A percentile compares a stretch with the other conserved stretches of the same genome.
Evolutionary conservation across 2,113 vertebrate genomes (phyloP).

Genomic region (Cavia porcellus): DNA sequence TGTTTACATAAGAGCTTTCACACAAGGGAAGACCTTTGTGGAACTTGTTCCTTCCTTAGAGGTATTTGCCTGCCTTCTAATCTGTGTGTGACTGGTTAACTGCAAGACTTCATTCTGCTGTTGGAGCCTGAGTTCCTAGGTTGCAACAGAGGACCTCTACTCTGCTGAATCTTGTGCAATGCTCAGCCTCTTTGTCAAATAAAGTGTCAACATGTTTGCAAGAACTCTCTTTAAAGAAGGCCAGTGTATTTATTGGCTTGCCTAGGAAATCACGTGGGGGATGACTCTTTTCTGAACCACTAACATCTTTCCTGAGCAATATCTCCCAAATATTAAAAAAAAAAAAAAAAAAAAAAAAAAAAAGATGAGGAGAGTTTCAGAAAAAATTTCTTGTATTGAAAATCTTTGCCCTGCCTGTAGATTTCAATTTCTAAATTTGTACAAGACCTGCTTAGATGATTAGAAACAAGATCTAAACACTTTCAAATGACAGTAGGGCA

Average conservation of each 20-base stretch:
- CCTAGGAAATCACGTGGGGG: background rate
- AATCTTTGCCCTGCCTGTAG: background rate
- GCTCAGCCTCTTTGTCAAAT: background rate
- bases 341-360: no score
- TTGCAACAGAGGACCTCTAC: fast-evolving
- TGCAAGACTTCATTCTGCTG: background rate
- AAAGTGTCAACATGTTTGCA: background rate
- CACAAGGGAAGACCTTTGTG: background rate
- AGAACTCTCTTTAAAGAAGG: background rate
- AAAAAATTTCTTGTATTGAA: background rate
- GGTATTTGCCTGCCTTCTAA: background rate
- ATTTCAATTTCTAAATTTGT: background rate
- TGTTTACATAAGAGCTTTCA: conserved; percentile 39
- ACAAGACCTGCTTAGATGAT: background rate
- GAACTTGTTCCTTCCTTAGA: background rate
- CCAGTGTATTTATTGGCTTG: background rate
- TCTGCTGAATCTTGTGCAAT: background rate
- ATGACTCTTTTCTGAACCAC: background rate
- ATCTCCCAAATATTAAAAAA: background rate
- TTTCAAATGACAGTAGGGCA: background rate
- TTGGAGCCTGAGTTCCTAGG: background rate
- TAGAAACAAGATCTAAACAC: background rate
- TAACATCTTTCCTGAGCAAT: background rate
- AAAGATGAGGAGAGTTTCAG: background rate
- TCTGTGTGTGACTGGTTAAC: background rate